Evolutionary conservation across 2,113 vertebrate genomes (phyloP).

Genomic region (Nannobrachium achirus): DNA sequence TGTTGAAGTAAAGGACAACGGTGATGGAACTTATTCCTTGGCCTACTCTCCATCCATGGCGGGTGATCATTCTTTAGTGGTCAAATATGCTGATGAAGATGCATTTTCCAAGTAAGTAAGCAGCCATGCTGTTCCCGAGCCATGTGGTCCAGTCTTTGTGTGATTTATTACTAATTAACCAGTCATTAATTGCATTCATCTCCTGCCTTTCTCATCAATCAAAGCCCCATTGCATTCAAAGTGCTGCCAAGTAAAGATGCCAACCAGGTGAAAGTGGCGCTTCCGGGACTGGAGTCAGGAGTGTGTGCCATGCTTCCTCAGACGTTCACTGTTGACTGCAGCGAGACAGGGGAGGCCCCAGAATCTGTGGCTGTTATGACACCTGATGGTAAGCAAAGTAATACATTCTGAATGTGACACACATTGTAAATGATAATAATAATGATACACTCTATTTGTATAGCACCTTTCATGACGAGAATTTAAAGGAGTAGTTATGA

Average conservation of each 20-base stretch:
- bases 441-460: too few relatives aligned
- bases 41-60: not conserved
- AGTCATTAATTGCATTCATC: slow-evolving; percentile 7
- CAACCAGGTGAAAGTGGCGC: not conserved
- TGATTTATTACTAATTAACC: not conserved
- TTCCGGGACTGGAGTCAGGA: not conserved
- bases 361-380: not conserved
- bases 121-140: too few relatives aligned
- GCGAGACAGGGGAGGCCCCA: not conserved
- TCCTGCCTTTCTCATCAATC: not conserved
- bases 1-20: slow-evolving; percentile 80
- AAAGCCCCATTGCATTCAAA: not conserved
- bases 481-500: too few relatives aligned
- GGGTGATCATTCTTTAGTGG: not conserved
- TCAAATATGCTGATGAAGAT: slow-evolving; percentile 85
- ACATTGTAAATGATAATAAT: too few relatives aligned
- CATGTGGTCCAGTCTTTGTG: too few relatives aligned
- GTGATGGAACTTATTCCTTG: not conserved
- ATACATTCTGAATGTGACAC: not conserved
- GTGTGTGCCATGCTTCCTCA: not conserved
- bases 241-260: not conserved
- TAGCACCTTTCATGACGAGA: too few relatives aligned
- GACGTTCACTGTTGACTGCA: not conserved
- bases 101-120: slow-evolving; percentile 84
- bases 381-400: not conserved